Conservation (phyloP, 1,140 invertebrate genomes). For the Sitobion miscanthi region DNA sequence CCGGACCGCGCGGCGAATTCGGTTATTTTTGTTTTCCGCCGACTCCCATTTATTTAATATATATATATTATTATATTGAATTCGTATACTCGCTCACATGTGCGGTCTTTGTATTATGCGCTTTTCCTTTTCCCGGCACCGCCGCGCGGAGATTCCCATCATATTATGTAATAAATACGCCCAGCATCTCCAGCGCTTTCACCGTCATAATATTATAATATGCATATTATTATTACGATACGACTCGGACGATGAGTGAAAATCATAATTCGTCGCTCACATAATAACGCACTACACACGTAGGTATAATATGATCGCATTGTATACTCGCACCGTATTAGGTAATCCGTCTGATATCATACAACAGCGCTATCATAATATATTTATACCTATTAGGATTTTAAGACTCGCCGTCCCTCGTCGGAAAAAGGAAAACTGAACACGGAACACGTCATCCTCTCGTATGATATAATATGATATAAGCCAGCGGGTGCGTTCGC, state of each 20-base stretch:
- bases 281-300: background rate
- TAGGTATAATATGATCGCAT: background rate
- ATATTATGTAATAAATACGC: background rate
- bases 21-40: slow-evolving; percentile 7
- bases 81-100: background rate
- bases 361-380: background rate
- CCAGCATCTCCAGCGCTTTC: background rate
- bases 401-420: background rate
- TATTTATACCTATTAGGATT: background rate
- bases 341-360: background rate
- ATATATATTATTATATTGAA: background rate
- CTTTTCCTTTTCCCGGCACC: background rate
- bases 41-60: background rate
- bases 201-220: background rate
- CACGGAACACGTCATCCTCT: background rate
- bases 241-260: background rate
- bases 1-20: background rate
- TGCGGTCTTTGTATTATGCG: background rate
- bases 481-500: too few species aligned
- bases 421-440: background rate
- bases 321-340: background rate
- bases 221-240: background rate
- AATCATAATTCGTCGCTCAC: background rate
- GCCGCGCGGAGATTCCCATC: too few species aligned
- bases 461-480: background rate